These are phyloP conservation scores for Trinorchestia longiramus DNA, from an alignment of 1,140 invertebrate species.

Conservation along the genomic window DNA sequence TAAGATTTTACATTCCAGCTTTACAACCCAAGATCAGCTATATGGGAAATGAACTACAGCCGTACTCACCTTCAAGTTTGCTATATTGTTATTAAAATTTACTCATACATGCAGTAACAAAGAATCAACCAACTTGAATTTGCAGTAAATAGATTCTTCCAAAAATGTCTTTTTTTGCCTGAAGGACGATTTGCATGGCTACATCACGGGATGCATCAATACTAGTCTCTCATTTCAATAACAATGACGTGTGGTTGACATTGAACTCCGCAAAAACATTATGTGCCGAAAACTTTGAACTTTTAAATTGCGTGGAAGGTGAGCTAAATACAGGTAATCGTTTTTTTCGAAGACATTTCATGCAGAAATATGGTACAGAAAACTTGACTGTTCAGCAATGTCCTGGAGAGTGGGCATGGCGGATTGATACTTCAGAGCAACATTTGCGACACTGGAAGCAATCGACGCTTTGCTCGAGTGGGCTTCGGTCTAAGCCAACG, in stretches of 20 bases:
- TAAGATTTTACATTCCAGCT: no score
- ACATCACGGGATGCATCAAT: no score
- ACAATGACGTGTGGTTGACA: background rate
- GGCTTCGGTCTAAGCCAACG: constrained; percentile 17
- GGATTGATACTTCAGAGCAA: background rate
- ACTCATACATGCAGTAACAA: no score
- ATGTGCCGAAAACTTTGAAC: background rate
- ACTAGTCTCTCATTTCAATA: background rate
- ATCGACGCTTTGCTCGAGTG: constrained; percentile 5
- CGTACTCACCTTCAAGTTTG: no score
- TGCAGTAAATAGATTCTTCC: no score
- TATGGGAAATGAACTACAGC: no score
- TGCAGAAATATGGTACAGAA: background rate
- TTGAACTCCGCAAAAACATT: background rate
- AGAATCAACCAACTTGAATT: no score
- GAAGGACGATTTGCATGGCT: no score
- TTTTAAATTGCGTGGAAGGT: background rate
- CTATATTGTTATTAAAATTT: no score
- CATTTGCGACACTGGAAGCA: background rate
- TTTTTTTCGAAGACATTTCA: background rate
- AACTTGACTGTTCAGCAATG: background rate
- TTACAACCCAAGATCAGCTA: no score
- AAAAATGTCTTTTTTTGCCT: no score
- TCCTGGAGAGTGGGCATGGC: background rate
- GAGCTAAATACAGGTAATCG: background rate